phyloP scores from a whole-genome alignment of 1,140 invertebrate species.

The Helicoverpa armigera region DNA sequence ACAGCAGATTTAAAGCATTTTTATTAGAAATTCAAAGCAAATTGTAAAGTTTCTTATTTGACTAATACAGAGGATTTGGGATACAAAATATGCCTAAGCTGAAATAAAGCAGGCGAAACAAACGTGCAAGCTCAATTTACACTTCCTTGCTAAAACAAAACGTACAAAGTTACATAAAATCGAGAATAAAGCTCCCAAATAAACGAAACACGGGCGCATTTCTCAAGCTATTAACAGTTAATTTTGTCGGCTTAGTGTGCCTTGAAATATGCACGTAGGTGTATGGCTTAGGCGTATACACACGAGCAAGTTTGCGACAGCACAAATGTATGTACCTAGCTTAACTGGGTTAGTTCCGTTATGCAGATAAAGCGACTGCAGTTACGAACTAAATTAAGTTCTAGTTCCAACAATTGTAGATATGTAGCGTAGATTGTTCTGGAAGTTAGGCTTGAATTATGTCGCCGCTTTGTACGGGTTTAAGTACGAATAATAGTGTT shows the following conservation, averaged over 20 bases:
- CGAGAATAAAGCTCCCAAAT: neutral
- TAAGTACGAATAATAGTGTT: constrained; percentile 28
- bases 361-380: constrained; percentile 67
- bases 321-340: constrained; percentile 56
- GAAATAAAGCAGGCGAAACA: neutral
- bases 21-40: no score
- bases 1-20: no score
- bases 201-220: neutral
- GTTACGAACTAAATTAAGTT: constrained; percentile 67
- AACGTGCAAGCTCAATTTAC: no score
- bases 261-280: constrained; percentile 2
- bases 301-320: constrained; percentile 16
- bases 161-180: neutral
- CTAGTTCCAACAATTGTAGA: constrained; percentile 52
- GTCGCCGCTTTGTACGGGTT: constrained; percentile 22
- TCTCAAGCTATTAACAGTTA: constrained; percentile 15
- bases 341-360: constrained; percentile 60
- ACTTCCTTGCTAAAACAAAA: no score
- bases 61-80: no score
- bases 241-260: neutral
- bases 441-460: constrained; percentile 38
- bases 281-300: neutral
- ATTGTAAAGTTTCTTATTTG: no score
- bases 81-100: neutral
- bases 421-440: constrained; percentile 3